phyloP scores from a whole-genome alignment of 2,888 invertebrate species.

The Sesia bembeciformis region DNA sequence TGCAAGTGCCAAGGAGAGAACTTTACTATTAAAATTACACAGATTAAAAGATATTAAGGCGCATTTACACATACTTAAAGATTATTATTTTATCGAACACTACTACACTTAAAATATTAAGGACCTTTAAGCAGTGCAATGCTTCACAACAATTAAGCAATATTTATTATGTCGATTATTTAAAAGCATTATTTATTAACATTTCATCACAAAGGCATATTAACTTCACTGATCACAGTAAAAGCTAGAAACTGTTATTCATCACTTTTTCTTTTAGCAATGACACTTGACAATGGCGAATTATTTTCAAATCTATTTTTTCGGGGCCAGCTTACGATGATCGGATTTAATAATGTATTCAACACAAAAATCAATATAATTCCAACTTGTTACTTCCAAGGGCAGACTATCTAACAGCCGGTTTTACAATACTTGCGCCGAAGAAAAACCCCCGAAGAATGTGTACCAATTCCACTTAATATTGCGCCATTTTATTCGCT shows the following conservation, averaged over 20 bases:
- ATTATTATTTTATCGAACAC: conserved; percentile 36
- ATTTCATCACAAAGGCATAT: conserved; percentile 1
- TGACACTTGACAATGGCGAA: no score
- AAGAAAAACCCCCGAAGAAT: no score
- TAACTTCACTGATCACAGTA: neutral
- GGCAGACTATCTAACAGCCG: no score
- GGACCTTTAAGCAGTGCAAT: conserved; percentile 43
- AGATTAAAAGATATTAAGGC: conserved; percentile 40
- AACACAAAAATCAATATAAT: no score
- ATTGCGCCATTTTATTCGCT: no score
- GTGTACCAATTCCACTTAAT: no score
- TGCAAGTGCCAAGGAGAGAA: neutral
- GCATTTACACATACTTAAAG: conserved; percentile 34
- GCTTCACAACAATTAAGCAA: conserved; percentile 44
- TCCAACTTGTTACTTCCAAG: no score
- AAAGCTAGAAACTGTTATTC: neutral
- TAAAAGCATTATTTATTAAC: conserved; percentile 16
- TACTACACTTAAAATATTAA: conserved; percentile 37
- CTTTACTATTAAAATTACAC: conserved; percentile 7
- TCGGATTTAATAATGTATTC: no score
- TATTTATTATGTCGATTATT: conserved; percentile 22
- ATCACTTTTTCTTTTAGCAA: neutral
- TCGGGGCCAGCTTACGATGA: no score
- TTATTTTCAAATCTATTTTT: no score
- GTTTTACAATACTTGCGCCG: no score